Conservation (phyloP, 2,113 vertebrate genomes). For the Ginglymostoma cirratum region DNA sequence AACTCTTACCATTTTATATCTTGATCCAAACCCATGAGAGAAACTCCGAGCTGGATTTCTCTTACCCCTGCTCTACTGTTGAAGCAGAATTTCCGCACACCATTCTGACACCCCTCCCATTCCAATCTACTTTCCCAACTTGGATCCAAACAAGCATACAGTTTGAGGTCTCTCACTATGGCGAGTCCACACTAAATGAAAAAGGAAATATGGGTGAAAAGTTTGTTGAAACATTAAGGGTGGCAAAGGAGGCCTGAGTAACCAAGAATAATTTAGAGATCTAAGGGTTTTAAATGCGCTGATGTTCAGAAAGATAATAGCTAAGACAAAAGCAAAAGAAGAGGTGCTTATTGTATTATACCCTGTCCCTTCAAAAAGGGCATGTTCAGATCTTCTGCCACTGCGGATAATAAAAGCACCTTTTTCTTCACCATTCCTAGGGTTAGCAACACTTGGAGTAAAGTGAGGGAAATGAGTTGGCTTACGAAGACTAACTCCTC, state of each 20-base stretch:
- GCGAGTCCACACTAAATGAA: background rate
- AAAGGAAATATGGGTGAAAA: background rate
- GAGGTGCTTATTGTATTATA: background rate
- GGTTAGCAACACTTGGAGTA: background rate
- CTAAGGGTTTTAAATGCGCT: background rate
- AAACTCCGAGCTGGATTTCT: background rate
- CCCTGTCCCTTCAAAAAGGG: background rate
- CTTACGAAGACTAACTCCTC: background rate
- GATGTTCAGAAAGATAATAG: background rate
- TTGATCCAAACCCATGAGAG: background rate
- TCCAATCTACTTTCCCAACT: background rate
- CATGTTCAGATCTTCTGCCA: background rate
- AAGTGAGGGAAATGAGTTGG: background rate
- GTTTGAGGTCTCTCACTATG: background rate
- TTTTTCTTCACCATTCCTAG: background rate
- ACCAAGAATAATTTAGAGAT: background rate
- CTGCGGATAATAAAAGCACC: background rate
- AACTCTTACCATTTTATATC: background rate
- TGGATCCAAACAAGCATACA: background rate
- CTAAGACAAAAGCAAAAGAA: background rate
- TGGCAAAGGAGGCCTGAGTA: background rate
- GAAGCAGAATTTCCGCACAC: background rate
- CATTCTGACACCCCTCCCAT: background rate
- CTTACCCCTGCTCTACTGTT: background rate
- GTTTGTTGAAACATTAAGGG: background rate